Base-by-base conservation (phyloP, 2,797 vertebrate genomes). In the Macropus fuliginosus region DNA sequence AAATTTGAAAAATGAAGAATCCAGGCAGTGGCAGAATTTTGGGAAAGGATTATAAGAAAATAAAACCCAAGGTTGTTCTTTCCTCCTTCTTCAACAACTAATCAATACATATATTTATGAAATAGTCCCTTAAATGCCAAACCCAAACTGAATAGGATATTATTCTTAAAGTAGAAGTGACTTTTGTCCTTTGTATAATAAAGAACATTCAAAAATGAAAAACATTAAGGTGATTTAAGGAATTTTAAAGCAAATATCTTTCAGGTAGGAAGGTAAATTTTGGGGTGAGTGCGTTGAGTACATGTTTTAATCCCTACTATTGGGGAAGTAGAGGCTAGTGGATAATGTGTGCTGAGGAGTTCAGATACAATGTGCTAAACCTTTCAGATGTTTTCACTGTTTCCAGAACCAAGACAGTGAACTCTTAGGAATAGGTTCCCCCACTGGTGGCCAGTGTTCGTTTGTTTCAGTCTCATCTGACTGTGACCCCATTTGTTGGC, bases 171-270 rank as follows among this genome's bases (percentile, higher is more conserved):
- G 31, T 16, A 66, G 34, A 66, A 66, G 12, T 16, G n/a, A 34
- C 59, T 66, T 66, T 5, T n/a, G 14, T 66, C 59, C 31, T 66
- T 66, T 66, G 13, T 66, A 66, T 34, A 16, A n/a, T 66, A 16
- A 66, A 66, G 59, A 1, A 66, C 31, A n/a, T n/a, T 66, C 13
- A 66, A 66, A 66, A 66, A 16, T 16, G 59, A n/a, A 66, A 66
- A 66, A 34, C 66, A 94, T 93, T 55, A 40, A 93, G 52, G 4
- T 56, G 56, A 54, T 94, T 90, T 96, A 10, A 87, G 9, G 93
- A 90, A 93, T 56, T 91, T 8, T 92, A 34, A 93, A 91, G 93
- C 12, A 62, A 62, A 62, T 34, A 31, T 31, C 4, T n/a, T 34
- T 66, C 59, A 66, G 59, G 31, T 66, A 66, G 59, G 59, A 66